phyloP scores from a whole-genome alignment of 2,888 invertebrate species.

The Operophtera brumata region DNA sequence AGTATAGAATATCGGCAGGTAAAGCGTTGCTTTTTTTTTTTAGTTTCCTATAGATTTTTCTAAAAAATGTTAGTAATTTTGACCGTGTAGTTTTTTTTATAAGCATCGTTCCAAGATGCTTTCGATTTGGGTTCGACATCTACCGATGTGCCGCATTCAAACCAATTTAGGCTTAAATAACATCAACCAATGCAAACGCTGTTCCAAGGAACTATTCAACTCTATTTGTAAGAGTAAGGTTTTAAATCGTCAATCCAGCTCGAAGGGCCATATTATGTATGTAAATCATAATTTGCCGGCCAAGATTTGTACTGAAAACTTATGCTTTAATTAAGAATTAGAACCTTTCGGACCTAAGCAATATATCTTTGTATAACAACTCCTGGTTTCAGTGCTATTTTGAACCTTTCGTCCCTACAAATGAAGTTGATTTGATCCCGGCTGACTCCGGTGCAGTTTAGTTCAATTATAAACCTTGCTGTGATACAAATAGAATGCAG shows the following conservation, averaged over 20 bases:
- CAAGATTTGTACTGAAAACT: too few relatives aligned
- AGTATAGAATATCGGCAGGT: neutral
- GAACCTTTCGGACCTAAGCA: too few relatives aligned
- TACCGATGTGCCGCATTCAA: constrained; percentile 6
- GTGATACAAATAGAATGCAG: neutral
- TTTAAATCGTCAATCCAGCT: neutral
- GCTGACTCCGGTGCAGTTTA: neutral
- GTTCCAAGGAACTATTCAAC: neutral
- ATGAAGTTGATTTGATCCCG: neutral
- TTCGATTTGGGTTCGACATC: neutral
- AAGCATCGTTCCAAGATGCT: constrained; percentile 8
- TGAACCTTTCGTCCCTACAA: neutral
- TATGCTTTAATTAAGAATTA: too few relatives aligned
- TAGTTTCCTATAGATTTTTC: constrained; percentile 10
- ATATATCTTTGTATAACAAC: neutral
- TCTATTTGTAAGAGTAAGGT: neutral
- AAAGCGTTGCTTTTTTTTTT: constrained; percentile 16
- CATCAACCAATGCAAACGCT: neutral
- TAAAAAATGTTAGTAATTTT: constrained; percentile 11
- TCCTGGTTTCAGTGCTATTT: neutral
- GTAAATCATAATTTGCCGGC: too few relatives aligned
- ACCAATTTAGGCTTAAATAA: constrained; percentile 16
- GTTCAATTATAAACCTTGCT: neutral
- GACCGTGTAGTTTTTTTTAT: neutral
- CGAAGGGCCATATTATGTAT: neutral